These are phyloP conservation scores for Heliconius hortense DNA, from an alignment of 2,888 invertebrate genomes.

Conservation along the genomic window DNA sequence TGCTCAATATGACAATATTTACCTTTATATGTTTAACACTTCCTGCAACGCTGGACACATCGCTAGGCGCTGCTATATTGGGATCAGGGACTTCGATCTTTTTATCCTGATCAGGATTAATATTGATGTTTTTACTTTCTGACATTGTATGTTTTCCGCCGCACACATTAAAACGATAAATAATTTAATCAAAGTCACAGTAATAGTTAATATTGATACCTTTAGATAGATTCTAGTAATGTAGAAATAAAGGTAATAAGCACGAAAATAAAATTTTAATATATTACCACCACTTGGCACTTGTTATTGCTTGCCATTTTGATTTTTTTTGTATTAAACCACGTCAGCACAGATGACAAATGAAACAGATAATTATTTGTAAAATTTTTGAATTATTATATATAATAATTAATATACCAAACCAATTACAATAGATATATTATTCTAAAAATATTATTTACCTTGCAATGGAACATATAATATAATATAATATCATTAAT, in stretches of 20 bases:
- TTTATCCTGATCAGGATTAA: slow-evolving; percentile 62
- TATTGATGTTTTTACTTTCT: slow-evolving; percentile 70
- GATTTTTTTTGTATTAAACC: slow-evolving; percentile 51
- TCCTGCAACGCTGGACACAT: slow-evolving; percentile 64
- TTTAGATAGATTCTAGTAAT: slow-evolving; percentile 10
- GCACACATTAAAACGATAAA: slow-evolving; percentile 64
- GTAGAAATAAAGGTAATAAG: slow-evolving; percentile 10
- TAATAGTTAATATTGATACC: slow-evolving; percentile 20
- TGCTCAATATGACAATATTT: slow-evolving; percentile 31
- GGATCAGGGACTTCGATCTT: slow-evolving; percentile 55
- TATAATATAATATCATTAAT: no score
- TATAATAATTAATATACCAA: neutral
- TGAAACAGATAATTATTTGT: slow-evolving; percentile 19
- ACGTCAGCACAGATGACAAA: slow-evolving; percentile 46
- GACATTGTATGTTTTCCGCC: slow-evolving; percentile 67
- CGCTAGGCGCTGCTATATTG: slow-evolving; percentile 66
- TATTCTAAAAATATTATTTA: neutral
- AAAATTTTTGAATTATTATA: neutral
- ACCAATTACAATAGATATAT: neutral
- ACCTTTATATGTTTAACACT: slow-evolving; percentile 71
- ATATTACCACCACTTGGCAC: slow-evolving; percentile 64
- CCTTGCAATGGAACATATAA: neutral
- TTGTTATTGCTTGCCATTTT: slow-evolving; percentile 51
- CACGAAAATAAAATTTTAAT: slow-evolving; percentile 26
- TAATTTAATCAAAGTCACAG: slow-evolving; percentile 23